Evolutionary conservation across 1,140 invertebrate genomes (phyloP), one percentile per base, ranked within the genome.

Genomic region (Parapsyche elsis): DNA sequence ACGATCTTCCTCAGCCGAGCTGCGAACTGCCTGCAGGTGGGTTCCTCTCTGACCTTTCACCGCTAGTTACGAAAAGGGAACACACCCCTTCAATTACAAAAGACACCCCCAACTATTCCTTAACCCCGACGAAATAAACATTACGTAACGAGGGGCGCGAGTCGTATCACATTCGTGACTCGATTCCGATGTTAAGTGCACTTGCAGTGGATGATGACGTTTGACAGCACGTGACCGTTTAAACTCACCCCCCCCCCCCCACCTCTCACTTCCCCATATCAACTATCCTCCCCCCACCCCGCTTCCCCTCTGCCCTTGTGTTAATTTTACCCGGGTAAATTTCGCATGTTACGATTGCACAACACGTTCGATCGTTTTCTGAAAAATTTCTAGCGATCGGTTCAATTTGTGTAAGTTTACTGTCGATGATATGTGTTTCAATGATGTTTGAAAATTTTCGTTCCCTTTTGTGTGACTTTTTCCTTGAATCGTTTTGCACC

Each of bases 201-300:
- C 10, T 67, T 24, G 21, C 64, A 26, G 1, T 19, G 5, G 64
- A 30, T 5, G 14, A 26, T 67, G 64, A 67, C 64, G 64, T 67
- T 26, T 67, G 64, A 9, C 23, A 67, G 23, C 64, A 67, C 64
- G 64, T 67, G 64, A 67, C 64, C 23, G 23, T 10, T 19, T 61
- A n/a, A n/a, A n/a, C 59, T 24, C 5, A 10, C 21, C 21, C n/a
- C 0, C 59, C 59, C 59, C 59, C 2, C 64, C 23, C 64, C 64
- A 16, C 49, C 49, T 10, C 49, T 10, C 49, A 12, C n/a, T n/a
- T n/a, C 49, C 49, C 2, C 16, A n/a, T n/a, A n/a, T n/a, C n/a
- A n/a, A n/a, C n/a, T n/a, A n/a, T n/a, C n/a, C n/a, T n/a, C n/a
- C n/a, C n/a, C 49, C 49, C 49, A 16, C 49, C 49, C 49, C 49